Evolutionary conservation across 1,140 invertebrate genomes (phyloP).

Genomic region (Conopomorpha cramerella): DNA sequence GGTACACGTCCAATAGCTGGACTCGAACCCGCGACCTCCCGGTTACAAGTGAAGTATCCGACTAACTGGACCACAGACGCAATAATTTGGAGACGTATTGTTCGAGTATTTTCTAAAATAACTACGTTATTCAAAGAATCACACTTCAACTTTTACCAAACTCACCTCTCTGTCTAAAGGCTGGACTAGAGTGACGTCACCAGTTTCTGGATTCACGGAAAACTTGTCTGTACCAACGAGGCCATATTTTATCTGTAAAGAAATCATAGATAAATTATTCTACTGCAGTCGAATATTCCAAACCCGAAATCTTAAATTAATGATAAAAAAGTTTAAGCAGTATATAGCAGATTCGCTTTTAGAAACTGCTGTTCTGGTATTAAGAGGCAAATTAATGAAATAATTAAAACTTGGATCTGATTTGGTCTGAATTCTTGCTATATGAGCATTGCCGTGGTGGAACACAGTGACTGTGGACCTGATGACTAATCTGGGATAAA

Average conservation of each 20-base stretch:
- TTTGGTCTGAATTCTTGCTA: background rate
- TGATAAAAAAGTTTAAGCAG: background rate
- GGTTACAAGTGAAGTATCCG: too few relatives aligned
- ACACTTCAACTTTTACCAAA: too few relatives aligned
- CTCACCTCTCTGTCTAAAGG: constrained; percentile 82
- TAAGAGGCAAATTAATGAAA: background rate
- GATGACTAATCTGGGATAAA: too few relatives aligned
- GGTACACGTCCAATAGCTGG: too few relatives aligned
- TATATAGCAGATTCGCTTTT: background rate
- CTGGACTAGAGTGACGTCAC: constrained; percentile 76
- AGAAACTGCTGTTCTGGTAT: background rate
- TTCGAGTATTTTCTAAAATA: too few relatives aligned
- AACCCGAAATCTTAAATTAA: background rate
- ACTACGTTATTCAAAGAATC: too few relatives aligned
- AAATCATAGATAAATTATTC: constrained; percentile 4
- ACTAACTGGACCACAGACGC: too few relatives aligned
- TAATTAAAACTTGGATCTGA: background rate
- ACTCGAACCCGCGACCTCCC: too few relatives aligned
- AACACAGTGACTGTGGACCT: too few relatives aligned
- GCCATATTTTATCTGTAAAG: constrained; percentile 67
- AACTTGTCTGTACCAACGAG: constrained; percentile 82
- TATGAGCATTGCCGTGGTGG: background rate
- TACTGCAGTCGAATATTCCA: too few relatives aligned
- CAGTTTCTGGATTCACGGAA: constrained; percentile 74
- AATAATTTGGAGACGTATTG: too few relatives aligned